Evolutionary conservation across 2,888 invertebrate species (phyloP).

Genomic region (Vannuccia rotundouncinata): DNA sequence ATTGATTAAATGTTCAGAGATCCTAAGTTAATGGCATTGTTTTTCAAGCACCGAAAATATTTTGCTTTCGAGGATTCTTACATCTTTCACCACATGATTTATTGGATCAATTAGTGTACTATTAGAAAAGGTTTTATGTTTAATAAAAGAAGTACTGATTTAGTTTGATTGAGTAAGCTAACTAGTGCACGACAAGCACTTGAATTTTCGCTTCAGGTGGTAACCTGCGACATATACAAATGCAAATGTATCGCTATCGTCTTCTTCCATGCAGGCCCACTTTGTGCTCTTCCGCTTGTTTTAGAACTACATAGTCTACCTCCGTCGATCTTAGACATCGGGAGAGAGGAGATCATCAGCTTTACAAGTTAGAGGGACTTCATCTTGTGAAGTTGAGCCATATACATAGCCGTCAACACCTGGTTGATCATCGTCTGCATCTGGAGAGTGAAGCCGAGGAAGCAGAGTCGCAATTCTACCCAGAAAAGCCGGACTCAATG

Average conservation of each 20-base stretch:
- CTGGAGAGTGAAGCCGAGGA: background rate
- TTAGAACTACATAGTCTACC: background rate
- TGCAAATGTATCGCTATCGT: background rate
- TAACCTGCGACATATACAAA: conserved; percentile 4
- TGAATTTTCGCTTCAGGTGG: background rate
- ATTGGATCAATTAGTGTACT: background rate
- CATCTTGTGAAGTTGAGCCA: background rate
- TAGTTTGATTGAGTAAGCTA: background rate
- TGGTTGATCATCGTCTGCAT: too few species aligned
- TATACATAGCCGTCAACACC: too few species aligned
- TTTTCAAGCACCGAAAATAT: background rate
- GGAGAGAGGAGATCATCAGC: background rate
- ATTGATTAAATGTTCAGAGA: background rate
- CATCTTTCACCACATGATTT: background rate
- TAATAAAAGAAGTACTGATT: background rate
- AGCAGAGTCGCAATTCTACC: background rate
- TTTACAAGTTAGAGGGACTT: background rate
- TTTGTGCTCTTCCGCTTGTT: background rate
- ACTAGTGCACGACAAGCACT: background rate
- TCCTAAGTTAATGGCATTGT: background rate
- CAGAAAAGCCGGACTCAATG: conserved; percentile 3
- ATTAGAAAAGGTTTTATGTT: background rate
- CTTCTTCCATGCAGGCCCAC: background rate
- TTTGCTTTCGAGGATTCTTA: background rate
- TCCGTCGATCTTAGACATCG: background rate